Conservation (phyloP, 2,888 invertebrate genomes). For the Hydraecia micacea region DNA sequence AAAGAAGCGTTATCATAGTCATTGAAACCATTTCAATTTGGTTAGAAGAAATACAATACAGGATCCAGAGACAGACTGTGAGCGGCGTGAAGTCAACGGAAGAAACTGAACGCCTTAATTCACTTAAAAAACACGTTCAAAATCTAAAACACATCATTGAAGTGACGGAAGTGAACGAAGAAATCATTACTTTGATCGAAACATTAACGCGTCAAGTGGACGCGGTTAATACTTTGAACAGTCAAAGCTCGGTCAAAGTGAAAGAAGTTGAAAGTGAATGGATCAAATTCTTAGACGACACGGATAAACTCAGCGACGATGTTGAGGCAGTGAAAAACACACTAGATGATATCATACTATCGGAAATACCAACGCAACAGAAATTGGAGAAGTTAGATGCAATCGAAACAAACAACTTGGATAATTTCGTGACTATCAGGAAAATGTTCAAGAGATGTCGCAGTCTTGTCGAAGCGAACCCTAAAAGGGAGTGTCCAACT, state of each 20-base stretch:
- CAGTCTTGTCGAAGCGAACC: slow-evolving; percentile 92
- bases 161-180: slow-evolving; percentile 92
- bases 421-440: slow-evolving; percentile 90
- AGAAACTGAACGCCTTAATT: slow-evolving; percentile 78
- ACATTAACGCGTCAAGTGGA: slow-evolving; percentile 92
- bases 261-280: slow-evolving; percentile 92
- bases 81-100: slow-evolving; percentile 73
- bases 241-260: slow-evolving; percentile 82
- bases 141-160: slow-evolving; percentile 92
- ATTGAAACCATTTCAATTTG: slow-evolving; percentile 95
- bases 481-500: slow-evolving; percentile 92
- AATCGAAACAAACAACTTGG: slow-evolving; percentile 92
- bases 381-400: slow-evolving; percentile 93
- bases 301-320: slow-evolving; percentile 90
- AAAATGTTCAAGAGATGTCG: slow-evolving; percentile 92
- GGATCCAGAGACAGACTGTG: slow-evolving; percentile 89
- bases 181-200: slow-evolving; percentile 91
- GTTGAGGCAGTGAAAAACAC: slow-evolving; percentile 88
- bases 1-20: slow-evolving; percentile 93
- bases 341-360: slow-evolving; percentile 90
- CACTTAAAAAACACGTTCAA: slow-evolving; percentile 90
- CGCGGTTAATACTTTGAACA: slow-evolving; percentile 92
- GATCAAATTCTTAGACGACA: slow-evolving; percentile 92
- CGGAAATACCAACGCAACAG: slow-evolving; percentile 92
- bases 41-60: slow-evolving; percentile 96